Evolutionary conservation across 2,888 invertebrate species (phyloP), one percentile per base, ranked within the genome.

Genomic region (Chorisops tibialis): DNA sequence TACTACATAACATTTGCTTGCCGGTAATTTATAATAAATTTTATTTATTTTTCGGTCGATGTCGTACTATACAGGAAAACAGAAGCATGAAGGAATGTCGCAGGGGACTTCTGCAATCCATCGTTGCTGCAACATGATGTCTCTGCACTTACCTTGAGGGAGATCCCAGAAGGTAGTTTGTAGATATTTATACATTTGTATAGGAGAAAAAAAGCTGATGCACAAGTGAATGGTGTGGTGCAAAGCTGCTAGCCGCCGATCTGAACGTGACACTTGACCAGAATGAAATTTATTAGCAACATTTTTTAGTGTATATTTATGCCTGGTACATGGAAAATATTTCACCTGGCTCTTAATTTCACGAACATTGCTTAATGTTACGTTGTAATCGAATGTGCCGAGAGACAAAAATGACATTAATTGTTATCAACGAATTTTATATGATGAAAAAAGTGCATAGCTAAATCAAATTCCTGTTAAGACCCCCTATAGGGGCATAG

Each of bases 231-330:
- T 16, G 14, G 41, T 12, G 16, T 41, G n/a, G n/a, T 12, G 24
- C 54, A 12, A 9, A 43, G 30, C 22, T 22, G 21, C 47, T 18
- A 14, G 9, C 4, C 22, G 22, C n/a, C 19, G 22, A 30, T n/a
- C 39, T 14, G 35, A 48, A 48, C 62, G 59, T 62, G 62, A 62
- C 59, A 59, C 62, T 64, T 59, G 61, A 37, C 43, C 52, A 19
- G 14, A 51, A 51, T 39, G 43, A 59, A 64, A 62, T 62, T 64
- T 64, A 62, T 64, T 54, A 51, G 59, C 56, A 54, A 21, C 37
- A 37, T 39, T 59, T 39, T 59, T 51, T n/a, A n/a, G n/a, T n/a
- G 58, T 52, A 43, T 61, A 59, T 59, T 61, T 3, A 14, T 30
- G 9, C 11, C 50, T 9, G 9, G 24, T 9, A n/a, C 41, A 2